Conservation (phyloP, 1,140 invertebrate species). For the Augochlora pura region DNA sequence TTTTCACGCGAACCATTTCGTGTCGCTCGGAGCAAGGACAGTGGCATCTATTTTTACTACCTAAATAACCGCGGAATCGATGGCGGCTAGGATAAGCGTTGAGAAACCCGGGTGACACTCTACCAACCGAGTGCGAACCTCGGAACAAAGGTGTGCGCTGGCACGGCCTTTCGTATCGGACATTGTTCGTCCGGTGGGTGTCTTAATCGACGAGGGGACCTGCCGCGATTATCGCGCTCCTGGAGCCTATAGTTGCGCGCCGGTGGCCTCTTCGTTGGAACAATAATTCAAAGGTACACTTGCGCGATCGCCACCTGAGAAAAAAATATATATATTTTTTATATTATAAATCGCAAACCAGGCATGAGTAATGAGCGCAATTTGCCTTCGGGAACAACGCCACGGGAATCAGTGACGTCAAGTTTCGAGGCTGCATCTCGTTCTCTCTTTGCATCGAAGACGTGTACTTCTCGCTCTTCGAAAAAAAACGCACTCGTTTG, state of each 20-base stretch:
- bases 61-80: conserved; percentile 20
- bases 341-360: no score
- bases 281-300: no score
- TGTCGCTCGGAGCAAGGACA: conserved; percentile 28
- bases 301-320: no score
- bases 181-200: conserved; percentile 3
- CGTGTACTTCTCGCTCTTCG: no score
- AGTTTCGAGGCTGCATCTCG: no score
- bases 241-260: background rate
- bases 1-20: conserved; percentile 16
- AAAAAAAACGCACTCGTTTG: no score
- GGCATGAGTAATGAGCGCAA: no score
- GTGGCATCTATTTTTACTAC: conserved; percentile 39
- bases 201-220: background rate
- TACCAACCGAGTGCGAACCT: background rate
- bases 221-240: conserved; percentile 5
- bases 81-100: conserved; percentile 11
- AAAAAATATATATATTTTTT: no score
- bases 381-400: no score
- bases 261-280: no score
- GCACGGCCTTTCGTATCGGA: background rate
- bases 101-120: background rate
- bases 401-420: no score
- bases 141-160: background rate
- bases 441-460: no score